Percentiles rank a stretch among this genome's conserved stretches.
Evolutionary conservation across 2,888 invertebrate species (phyloP).

Genomic region (Ashinkailepas kermadecensis): DNA sequence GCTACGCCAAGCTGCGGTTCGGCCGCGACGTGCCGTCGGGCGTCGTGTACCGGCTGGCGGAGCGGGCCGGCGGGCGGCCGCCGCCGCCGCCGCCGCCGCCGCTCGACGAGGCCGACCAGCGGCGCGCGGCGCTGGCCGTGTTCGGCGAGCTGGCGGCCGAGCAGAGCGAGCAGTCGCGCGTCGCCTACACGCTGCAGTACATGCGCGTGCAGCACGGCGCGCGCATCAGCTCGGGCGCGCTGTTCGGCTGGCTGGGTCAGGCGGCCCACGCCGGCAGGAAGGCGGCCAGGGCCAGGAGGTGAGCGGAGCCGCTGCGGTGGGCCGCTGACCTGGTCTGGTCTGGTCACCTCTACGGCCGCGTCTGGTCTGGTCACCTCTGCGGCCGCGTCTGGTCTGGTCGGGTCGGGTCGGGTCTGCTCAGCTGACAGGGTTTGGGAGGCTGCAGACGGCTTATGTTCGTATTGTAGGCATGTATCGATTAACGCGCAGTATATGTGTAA

Average conservation of each 20-base stretch:
- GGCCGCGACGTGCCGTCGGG: not conserved
- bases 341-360: too few species aligned
- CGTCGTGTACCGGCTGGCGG: slow-evolving; percentile 3
- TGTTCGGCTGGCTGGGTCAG: slow-evolving; percentile 12
- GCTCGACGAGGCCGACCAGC: not conserved
- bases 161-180: slow-evolving; percentile 19
- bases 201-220: slow-evolving; percentile 1
- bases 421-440: too few species aligned
- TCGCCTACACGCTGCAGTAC: slow-evolving; percentile 17
- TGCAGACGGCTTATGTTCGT: too few species aligned
- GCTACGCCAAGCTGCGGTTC: slow-evolving; percentile 20
- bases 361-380: too few species aligned
- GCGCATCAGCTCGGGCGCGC: not conserved
- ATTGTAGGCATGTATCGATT: too few species aligned
- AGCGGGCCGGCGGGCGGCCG: not conserved
- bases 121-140: slow-evolving; percentile 4
- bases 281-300: not conserved
- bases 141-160: not conserved
- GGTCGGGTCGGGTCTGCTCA: too few species aligned
- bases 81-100: not conserved
- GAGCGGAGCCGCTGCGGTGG: too few species aligned
- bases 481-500: too few species aligned
- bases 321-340: too few species aligned
- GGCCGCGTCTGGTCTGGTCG: too few species aligned
- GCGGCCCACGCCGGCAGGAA: not conserved